Base-by-base conservation (phyloP, 2,797 vertebrate genomes). In the Typhlichthys subterraneus region DNA sequence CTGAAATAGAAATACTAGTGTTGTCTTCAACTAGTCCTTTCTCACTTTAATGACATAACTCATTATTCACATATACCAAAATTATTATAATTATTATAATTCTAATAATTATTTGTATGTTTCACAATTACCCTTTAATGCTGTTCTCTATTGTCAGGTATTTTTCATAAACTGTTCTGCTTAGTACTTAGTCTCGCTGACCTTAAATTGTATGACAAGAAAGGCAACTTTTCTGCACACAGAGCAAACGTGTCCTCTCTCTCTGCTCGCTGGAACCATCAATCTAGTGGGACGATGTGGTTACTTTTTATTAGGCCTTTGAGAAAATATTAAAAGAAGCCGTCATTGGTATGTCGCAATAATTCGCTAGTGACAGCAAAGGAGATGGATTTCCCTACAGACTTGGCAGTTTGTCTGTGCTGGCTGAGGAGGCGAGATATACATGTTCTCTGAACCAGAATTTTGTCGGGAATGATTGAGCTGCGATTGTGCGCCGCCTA, bases 391-490 rank as follows among this genome's bases (percentile, higher is more conserved):
- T 83, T 89, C 80, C 84, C 85, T 80, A 69, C 74, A 83, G 88
- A 84, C 81, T 63, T 72, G 79, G 80, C 86, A 80, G 79, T 91
- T 89, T 87, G 79, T 91, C 88, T 90, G 82, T 60, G 86, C 77
- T 75, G 80, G 76, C 83, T 54, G 59, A 57, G 67, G 67, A 84
- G 67, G 70, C 72, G 76, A 75, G 76, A 86, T 80, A 60, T 77
- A 78, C 46, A 59, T 58, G 1, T 47, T 72, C 67, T 85, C 85
- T 84, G 82, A 87, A 88, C 89, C 84, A 87, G 70, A 76, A 72
- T 85, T 87, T 89, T 90, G 87, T 92, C 87, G 84, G 55, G 72
- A 80, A 82, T 88, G 90, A 91, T 87, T 85, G 91, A 91, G 76
- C 75, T 65, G 65, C 69, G 73, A 86, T 83, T 73, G 77, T 73